Conservation (phyloP, 1,140 invertebrate genomes). For the Drosophila parabipectinata region DNA sequence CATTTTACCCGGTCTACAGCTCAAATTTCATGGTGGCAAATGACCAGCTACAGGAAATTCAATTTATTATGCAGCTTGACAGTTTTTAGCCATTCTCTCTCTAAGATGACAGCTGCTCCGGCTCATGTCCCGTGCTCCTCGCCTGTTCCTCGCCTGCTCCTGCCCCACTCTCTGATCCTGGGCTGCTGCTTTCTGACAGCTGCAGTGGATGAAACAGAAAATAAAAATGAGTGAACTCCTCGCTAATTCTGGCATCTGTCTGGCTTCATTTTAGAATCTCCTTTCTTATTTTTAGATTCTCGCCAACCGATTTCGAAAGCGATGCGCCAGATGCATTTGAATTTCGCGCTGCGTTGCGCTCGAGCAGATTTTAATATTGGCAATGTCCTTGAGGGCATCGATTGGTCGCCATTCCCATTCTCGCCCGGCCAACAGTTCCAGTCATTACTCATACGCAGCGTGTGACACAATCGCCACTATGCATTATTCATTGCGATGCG, state of each 20-base stretch:
- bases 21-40: slow-evolving; percentile 68
- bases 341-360: slow-evolving; percentile 78
- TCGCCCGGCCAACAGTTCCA: slow-evolving; percentile 46
- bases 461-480: slow-evolving; percentile 66
- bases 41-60: slow-evolving; percentile 78
- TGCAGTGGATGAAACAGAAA: slow-evolving; percentile 35
- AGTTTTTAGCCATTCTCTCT: slow-evolving; percentile 68
- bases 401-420: slow-evolving; percentile 22
- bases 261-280: slow-evolving; percentile 48
- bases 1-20: slow-evolving; percentile 15
- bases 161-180: slow-evolving; percentile 12
- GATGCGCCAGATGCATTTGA: slow-evolving; percentile 74
- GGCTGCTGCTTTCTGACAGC: slow-evolving; percentile 35
- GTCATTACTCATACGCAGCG: slow-evolving; percentile 77
- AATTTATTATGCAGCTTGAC: slow-evolving; percentile 80
- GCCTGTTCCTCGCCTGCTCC: not conserved
- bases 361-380: slow-evolving; percentile 77
- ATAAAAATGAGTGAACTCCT: slow-evolving; percentile 53
- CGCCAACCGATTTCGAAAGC: slow-evolving; percentile 56
- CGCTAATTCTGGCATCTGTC: slow-evolving; percentile 75
- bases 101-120: slow-evolving; percentile 61
- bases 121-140: not conserved
- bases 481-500: slow-evolving; percentile 69
- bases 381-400: slow-evolving; percentile 68
- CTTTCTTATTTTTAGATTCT: slow-evolving; percentile 13